Conservation (phyloP, 2,797 vertebrate species). For the Xerus rutilus region DNA sequence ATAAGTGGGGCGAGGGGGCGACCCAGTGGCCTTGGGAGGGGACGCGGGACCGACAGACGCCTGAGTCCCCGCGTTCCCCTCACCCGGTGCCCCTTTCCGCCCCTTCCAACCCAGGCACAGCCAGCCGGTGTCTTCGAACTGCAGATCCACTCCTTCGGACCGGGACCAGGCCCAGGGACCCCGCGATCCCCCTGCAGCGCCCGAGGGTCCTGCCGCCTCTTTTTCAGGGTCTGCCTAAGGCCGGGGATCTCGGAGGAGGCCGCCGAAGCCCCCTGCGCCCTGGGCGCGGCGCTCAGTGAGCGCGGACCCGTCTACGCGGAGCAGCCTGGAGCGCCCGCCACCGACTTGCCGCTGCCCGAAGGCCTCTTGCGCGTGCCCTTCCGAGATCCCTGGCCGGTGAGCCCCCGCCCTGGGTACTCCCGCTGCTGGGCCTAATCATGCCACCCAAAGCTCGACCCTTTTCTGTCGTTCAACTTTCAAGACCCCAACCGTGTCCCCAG, state of each 20-base stretch:
- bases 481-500: neutral
- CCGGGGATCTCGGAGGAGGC: conserved; percentile 90
- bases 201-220: conserved; percentile 90
- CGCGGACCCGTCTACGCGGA: conserved; percentile 86
- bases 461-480: neutral
- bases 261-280: conserved; percentile 91
- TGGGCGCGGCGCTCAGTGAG: conserved; percentile 89
- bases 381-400: conserved; percentile 94
- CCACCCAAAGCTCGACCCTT: neutral
- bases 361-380: conserved; percentile 89
- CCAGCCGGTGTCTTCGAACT: conserved; percentile 93
- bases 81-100: neutral
- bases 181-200: conserved; percentile 83
- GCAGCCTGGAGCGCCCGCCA: conserved; percentile 86
- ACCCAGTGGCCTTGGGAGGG: neutral
- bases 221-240: conserved; percentile 94
- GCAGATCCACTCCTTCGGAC: conserved; percentile 91
- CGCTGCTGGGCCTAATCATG: neutral
- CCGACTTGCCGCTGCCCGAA: conserved; percentile 66
- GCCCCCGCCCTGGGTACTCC: conserved; percentile 44
- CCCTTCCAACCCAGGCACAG: conserved; percentile 83
- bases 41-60: rapidly evolving
- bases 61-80: neutral
- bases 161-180: conserved; percentile 69
- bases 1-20: neutral